Percentiles rank a stretch among this genome's conserved stretches.
phyloP scores from a whole-genome alignment of 1,140 invertebrate species.

The Scaptodrosophila lebanonensis region DNA sequence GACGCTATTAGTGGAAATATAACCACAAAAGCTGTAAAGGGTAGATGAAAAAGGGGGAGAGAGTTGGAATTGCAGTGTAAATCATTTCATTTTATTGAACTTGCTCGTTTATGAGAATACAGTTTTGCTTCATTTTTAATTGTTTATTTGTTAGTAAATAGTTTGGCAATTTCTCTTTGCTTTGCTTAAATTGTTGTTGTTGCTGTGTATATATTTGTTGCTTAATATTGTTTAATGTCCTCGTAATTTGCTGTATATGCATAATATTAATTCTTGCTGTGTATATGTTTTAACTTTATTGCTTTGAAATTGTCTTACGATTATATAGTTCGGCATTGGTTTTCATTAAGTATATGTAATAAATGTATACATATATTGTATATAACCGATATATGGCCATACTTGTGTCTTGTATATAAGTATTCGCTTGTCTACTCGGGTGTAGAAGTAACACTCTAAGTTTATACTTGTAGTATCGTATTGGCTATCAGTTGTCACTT shows the following conservation, averaged over 20 bases:
- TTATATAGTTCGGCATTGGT: constrained; percentile 15
- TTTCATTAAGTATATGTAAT: constrained; percentile 24
- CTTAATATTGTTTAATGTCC: too few species aligned
- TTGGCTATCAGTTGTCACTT: constrained; percentile 8
- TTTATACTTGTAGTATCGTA: too few species aligned
- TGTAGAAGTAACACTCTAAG: too few species aligned
- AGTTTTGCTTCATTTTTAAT: constrained; percentile 33
- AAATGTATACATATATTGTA: constrained; percentile 33
- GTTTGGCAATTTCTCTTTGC: constrained; percentile 26
- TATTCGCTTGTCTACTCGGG: too few species aligned
- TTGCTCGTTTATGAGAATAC: constrained; percentile 32
- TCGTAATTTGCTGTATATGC: too few species aligned
- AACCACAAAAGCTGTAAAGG: too few species aligned
- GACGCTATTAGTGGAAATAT: too few species aligned
- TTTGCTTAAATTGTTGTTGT: constrained; percentile 33
- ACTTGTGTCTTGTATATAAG: constrained; percentile 12
- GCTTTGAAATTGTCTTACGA: constrained; percentile 22
- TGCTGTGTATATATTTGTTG: constrained; percentile 36
- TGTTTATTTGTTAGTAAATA: constrained; percentile 52
- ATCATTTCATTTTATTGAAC: constrained; percentile 70
- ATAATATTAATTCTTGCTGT: too few species aligned
- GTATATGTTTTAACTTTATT: constrained; percentile 36
- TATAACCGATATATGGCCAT: constrained; percentile 28
- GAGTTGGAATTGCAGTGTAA: constrained; percentile 46
- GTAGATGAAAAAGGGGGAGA: not conserved